Conservation (phyloP, 2,888 invertebrate genomes). For the Drosophila niveifrons region DNA sequence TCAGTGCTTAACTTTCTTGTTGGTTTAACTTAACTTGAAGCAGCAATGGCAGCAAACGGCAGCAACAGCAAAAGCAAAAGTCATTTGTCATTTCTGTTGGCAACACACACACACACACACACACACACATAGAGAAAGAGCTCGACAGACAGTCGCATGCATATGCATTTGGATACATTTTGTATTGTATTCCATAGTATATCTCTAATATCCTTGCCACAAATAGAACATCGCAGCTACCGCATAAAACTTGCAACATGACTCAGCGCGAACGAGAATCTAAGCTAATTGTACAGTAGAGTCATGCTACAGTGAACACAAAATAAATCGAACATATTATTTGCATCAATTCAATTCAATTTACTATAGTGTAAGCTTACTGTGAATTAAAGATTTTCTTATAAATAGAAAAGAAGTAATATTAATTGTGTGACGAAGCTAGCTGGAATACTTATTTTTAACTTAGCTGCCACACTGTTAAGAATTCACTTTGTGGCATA, state of each 20-base stretch:
- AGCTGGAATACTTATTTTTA: no score
- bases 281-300: neutral
- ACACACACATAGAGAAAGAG: neutral
- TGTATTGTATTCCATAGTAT: conserved; percentile 14
- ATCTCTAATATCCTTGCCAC: conserved; percentile 27
- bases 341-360: no score
- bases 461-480: no score
- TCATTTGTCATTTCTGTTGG: conserved; percentile 80
- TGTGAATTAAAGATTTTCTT: no score
- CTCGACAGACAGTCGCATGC: conserved; percentile 19
- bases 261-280: neutral
- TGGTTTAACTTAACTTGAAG: conserved; percentile 78
- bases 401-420: no score
- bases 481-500: no score
- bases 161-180: conserved; percentile 43
- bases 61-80: conserved; percentile 70
- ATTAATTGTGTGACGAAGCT: no score
- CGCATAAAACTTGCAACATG: conserved; percentile 22
- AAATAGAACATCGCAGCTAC: conserved; percentile 20
- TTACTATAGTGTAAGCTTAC: no score
- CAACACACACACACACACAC: conserved; percentile 34
- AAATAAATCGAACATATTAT: no score
- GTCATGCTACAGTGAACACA: no score
- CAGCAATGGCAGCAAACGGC: conserved; percentile 51
- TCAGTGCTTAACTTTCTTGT: conserved; percentile 81